These are phyloP conservation scores for Patiria pectinifera DNA, from an alignment of 53 echinoderm and acorn worm genomes.

Conservation along the genomic window DNA sequence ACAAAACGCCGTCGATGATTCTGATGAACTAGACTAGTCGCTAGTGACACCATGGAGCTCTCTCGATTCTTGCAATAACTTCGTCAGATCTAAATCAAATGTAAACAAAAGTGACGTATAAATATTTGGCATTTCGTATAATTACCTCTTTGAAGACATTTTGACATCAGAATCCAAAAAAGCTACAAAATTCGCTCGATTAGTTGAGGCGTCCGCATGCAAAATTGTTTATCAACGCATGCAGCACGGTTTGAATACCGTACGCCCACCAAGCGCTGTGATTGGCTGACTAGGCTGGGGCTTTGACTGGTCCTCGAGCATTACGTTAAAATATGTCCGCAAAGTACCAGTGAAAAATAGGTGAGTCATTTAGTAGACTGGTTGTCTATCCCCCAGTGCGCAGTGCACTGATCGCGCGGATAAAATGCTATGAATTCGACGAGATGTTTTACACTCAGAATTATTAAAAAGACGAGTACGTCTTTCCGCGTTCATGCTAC, in stretches of 20 bases:
- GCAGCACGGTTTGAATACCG: constrained; percentile 41
- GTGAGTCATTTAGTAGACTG: background rate
- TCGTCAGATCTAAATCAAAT: background rate
- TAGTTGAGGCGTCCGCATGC: background rate
- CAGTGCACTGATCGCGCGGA: too few relatives aligned
- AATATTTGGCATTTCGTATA: background rate
- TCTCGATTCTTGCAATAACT: background rate
- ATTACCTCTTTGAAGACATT: constrained; percentile 55
- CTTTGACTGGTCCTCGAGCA: background rate
- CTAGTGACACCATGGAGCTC: too few relatives aligned
- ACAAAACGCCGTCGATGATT: too few relatives aligned
- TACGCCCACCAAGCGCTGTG: constrained; percentile 25
- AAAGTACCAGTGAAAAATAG: constrained; percentile 6
- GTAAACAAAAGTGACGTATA: background rate
- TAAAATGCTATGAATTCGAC: too few relatives aligned
- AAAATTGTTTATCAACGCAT: constrained; percentile 16
- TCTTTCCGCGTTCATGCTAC: too few relatives aligned
- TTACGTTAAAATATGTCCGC: background rate
- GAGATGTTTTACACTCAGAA: too few relatives aligned
- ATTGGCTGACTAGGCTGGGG: constrained; percentile 13
- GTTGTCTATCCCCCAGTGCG: too few relatives aligned
- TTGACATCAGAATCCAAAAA: constrained; percentile 1
- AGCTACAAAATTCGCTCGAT: background rate
- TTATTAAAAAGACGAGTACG: too few relatives aligned
- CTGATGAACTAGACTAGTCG: too few relatives aligned